These are phyloP conservation scores for Oriolus oriolus DNA, from an alignment of 2,113 vertebrate species.

Conservation along the genomic window DNA sequence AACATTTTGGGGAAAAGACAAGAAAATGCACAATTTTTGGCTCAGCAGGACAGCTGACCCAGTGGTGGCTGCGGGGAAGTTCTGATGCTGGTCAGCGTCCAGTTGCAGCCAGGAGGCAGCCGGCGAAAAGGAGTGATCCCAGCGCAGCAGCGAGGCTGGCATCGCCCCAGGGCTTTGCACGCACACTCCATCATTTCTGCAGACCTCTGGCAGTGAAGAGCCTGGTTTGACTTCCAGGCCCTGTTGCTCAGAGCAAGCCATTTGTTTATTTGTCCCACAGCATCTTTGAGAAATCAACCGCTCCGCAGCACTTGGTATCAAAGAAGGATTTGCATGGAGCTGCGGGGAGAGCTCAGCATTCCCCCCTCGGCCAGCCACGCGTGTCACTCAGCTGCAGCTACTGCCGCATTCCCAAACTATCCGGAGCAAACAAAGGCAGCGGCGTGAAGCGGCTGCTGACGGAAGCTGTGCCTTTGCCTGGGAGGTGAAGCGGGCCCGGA, in stretches of 20 bases:
- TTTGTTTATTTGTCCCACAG: neutral
- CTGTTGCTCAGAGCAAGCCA: neutral
- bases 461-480: neutral
- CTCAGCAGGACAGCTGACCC: neutral
- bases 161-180: neutral
- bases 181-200: neutral
- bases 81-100: rapidly evolving
- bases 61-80: rapidly evolving
- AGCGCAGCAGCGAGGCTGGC: rapidly evolving
- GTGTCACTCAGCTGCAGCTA: neutral
- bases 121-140: neutral
- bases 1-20: rapidly evolving
- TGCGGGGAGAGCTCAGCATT: neutral
- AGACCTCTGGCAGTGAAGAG: neutral
- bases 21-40: neutral
- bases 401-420: neutral
- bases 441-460: rapidly evolving
- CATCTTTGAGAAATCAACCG: neutral
- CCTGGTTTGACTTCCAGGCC: neutral
- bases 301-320: rapidly evolving
- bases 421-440: neutral
- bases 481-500: neutral
- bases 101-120: neutral
- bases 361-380: neutral
- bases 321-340: neutral